Conservation (phyloP, 2,888 invertebrate species). For the Congeria kusceri region DNA sequence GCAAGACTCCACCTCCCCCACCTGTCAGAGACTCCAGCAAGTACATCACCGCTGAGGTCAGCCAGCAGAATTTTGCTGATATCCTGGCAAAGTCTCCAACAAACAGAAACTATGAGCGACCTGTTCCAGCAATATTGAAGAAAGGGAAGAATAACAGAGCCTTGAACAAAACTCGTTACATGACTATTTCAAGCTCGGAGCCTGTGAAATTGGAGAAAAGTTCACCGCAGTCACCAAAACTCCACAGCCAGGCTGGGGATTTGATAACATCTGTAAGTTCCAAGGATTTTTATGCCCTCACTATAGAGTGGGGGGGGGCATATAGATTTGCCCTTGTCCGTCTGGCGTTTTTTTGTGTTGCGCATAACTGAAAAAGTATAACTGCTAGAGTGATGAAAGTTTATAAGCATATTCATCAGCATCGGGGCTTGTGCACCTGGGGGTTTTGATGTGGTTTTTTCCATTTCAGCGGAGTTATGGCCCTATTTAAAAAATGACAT, state of each 20-base stretch:
- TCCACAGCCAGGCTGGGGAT: slow-evolving; percentile 77
- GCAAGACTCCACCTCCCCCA: slow-evolving; percentile 55
- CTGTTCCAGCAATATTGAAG: slow-evolving; percentile 52
- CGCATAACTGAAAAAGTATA: no score
- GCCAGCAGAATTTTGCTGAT: slow-evolving; percentile 30
- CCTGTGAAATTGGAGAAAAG: slow-evolving; percentile 80
- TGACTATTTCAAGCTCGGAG: slow-evolving; percentile 90
- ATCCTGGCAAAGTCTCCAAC: slow-evolving; percentile 29
- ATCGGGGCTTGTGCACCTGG: no score
- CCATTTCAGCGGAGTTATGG: no score
- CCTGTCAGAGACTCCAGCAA: slow-evolving; percentile 58
- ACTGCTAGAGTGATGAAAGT: no score
- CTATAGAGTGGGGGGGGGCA: no score
- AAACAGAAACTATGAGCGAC: slow-evolving; percentile 48
- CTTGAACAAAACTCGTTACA: slow-evolving; percentile 88
- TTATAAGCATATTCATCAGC: no score
- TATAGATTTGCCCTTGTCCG: no score
- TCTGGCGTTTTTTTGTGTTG: no score
- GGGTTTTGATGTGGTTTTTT: no score
- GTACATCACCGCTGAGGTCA: slow-evolving; percentile 37
- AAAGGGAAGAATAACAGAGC: slow-evolving; percentile 42
- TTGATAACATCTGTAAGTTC: slow-evolving; percentile 77
- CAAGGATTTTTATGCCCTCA: no score
- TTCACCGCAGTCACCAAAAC: slow-evolving; percentile 63
- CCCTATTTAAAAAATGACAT: no score